phyloP scores from a whole-genome alignment of 1,140 invertebrate genomes.

The Trachymyrmex septentrionalis region DNA sequence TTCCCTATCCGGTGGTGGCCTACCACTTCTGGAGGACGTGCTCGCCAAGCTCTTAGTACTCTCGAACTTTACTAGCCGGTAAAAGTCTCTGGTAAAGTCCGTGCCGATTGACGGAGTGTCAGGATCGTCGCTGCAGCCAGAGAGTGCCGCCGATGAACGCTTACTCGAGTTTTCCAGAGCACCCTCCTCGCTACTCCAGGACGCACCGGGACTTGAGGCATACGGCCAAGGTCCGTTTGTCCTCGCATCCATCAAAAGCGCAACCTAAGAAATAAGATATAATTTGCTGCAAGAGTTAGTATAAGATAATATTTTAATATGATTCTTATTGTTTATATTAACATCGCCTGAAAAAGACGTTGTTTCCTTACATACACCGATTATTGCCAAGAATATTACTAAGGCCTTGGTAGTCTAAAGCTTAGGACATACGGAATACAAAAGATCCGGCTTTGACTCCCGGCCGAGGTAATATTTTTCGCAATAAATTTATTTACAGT shows the following conservation, averaged over 20 bases:
- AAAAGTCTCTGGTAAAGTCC: conserved; percentile 93
- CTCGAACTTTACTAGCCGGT: conserved; percentile 92
- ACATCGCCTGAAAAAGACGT: too few relatives aligned
- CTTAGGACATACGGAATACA: too few relatives aligned
- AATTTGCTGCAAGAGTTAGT: neutral
- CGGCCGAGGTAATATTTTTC: too few relatives aligned
- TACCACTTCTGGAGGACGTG: conserved; percentile 89
- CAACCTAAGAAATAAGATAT: conserved; percentile 72
- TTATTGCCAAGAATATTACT: too few relatives aligned
- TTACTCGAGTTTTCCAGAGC: conserved; percentile 86
- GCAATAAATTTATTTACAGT: too few relatives aligned
- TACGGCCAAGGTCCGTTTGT: conserved; percentile 82
- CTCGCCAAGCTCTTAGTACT: conserved; percentile 93
- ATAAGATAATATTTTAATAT: neutral
- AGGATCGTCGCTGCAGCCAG: conserved; percentile 89
- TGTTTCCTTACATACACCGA: too few relatives aligned
- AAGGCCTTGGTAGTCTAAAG: too few relatives aligned
- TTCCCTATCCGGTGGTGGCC: conserved; percentile 88
- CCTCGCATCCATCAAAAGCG: conserved; percentile 81
- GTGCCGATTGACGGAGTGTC: conserved; percentile 90
- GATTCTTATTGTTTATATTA: too few relatives aligned
- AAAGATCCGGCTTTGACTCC: too few relatives aligned
- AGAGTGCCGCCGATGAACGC: conserved; percentile 90
- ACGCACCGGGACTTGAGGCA: conserved; percentile 81
- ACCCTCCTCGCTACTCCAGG: conserved; percentile 84